Base-by-base conservation (phyloP, 1,140 invertebrate genomes). In the Drosophila kurseongensis region DNA sequence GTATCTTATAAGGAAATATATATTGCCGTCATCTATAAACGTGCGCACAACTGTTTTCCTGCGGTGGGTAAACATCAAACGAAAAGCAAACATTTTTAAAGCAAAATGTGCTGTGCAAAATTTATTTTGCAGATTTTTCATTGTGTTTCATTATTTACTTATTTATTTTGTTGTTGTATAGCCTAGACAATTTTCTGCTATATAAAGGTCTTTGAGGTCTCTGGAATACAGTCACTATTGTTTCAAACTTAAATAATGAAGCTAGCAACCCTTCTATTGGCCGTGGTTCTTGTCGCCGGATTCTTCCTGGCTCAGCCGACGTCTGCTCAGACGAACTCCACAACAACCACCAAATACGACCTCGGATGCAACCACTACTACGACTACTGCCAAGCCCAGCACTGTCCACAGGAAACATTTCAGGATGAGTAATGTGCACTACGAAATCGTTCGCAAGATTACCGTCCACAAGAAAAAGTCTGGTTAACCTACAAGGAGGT, bases 1-100 rank as follows among this genome's bases (percentile, higher is more conserved):
- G 9, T 61, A 73, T 45, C 56, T 41, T 61, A 61, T 73, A 73
- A 73, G 68, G 8, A 32, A 42, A 76, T 68, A 75, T 59, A 75
- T 72, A 63, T 71, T 58, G 45, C 52, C 50, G 58, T 80, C 51
- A 74, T 62, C 38, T 58, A 47, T 16, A 65, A 65, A 55, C 10
- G 12, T 16, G 60, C 14, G 58, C 41, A 67, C 60, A 75, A 54
- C 32, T 59, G 32, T 59, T 58, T 59, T 50, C 13, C n/a, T 57
- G 13, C 4, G 12, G 23, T 4, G 32, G 45, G 41, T 73, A 45
- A 57, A 71, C 40, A 73, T 9, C 13, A 27, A 40, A 12, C 12
- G 7, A 29, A 29, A 18, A 16, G 29, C 45, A 40, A 63, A 71
- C 47, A 66, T 18, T 10, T 16, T 2, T 4, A 5, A 16, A 16